These are phyloP conservation scores for Laupala kohalensis DNA, from an alignment of 1,140 invertebrate genomes.

Conservation along the genomic window DNA sequence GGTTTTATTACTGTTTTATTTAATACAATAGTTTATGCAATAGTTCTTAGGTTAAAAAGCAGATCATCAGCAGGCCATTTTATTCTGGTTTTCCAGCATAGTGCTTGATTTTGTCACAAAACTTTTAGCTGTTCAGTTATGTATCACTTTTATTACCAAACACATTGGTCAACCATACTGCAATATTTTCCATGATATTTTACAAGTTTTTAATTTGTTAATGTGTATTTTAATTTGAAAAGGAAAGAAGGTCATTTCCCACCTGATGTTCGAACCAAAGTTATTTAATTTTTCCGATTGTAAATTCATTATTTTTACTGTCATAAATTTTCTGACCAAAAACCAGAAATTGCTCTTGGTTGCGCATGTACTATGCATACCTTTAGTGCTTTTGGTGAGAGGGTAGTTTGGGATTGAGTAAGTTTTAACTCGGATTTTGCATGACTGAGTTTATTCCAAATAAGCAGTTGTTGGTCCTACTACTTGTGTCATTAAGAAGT, in stretches of 20 bases:
- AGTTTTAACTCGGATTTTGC: background rate
- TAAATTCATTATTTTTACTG: background rate
- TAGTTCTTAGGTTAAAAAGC: conserved; percentile 8
- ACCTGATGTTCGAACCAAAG: background rate
- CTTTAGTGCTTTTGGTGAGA: background rate
- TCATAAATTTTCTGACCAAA: conserved; percentile 4
- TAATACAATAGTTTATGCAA: conserved; percentile 1
- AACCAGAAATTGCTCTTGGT: conserved; percentile 11
- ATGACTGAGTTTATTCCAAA: background rate
- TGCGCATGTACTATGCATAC: background rate
- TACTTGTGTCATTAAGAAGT: too few relatives aligned
- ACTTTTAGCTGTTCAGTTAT: background rate
- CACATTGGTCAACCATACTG: background rate
- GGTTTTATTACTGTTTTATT: conserved; percentile 7
- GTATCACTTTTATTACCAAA: background rate
- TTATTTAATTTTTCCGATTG: background rate
- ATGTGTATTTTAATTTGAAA: too few relatives aligned
- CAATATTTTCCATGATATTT: background rate
- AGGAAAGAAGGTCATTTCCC: too few relatives aligned
- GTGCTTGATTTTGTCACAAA: background rate
- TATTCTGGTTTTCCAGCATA: background rate
- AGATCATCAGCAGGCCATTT: conserved; percentile 4
- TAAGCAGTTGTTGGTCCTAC: too few relatives aligned
- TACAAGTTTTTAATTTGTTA: too few relatives aligned
- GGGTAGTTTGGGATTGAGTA: background rate